A percentile compares a stretch with the other conserved stretches of the same genome.
Evolutionary conservation across 2,113 vertebrate species (phyloP).

Genomic region (Caloenas nicobarica): DNA sequence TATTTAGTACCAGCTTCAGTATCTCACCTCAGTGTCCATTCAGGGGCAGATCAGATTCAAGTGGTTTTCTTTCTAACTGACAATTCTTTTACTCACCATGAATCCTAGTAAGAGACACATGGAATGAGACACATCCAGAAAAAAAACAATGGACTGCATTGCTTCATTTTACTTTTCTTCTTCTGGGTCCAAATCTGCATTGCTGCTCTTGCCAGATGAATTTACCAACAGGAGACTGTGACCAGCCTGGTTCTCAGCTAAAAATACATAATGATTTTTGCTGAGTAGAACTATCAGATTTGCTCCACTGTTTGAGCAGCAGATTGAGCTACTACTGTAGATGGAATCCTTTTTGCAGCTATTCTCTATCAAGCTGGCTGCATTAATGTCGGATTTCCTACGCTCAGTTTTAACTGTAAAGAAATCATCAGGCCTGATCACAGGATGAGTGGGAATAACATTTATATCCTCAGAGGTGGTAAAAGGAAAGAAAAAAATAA

Average conservation of each 20-base stretch:
- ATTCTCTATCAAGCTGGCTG: background rate
- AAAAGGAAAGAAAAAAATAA: background rate
- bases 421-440: background rate
- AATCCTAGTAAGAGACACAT: background rate
- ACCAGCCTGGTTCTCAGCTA: background rate
- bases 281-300: background rate
- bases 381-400: background rate
- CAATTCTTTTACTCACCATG: background rate
- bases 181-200: background rate
- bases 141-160: background rate
- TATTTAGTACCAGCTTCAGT: background rate
- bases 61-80: background rate
- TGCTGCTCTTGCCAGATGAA: background rate
- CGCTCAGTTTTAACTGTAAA: background rate
- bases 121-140: background rate
- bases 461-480: background rate
- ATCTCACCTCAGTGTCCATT: background rate
- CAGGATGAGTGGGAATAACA: background rate
- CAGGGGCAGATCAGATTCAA: background rate
- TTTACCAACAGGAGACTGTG: background rate
- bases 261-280: background rate
- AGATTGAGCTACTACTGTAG: background rate
- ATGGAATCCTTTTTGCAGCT: background rate
- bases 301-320: background rate
- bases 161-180: background rate